Percentiles rank a stretch among this genome's conserved stretches.
Evolutionary conservation across 2,797 vertebrate genomes (phyloP).

Genomic region (Aldrovandia affinis): DNA sequence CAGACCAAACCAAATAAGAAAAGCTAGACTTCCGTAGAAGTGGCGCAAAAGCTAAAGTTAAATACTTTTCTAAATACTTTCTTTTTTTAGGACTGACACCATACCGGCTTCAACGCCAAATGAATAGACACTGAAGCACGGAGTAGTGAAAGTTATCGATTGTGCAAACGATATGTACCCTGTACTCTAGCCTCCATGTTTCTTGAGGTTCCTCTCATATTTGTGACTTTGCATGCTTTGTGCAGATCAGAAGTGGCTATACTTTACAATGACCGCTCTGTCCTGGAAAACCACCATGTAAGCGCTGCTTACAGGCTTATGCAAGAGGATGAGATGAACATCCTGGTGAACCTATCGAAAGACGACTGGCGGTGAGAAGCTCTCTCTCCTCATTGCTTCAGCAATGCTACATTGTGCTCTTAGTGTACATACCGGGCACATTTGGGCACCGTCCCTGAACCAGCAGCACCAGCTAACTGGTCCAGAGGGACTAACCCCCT

Average conservation of each 20-base stretch:
- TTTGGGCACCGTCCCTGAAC: no score
- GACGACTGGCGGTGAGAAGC: constrained; percentile 93
- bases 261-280: constrained; percentile 95
- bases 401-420: neutral
- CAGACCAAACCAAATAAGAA: no score
- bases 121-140: no score
- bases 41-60: no score
- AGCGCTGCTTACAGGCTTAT: constrained; percentile 95
- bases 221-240: neutral
- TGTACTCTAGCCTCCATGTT: neutral
- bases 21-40: no score
- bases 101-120: no score
- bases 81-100: no score
- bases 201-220: neutral
- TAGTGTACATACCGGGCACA: neutral
- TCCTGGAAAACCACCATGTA: constrained; percentile 96
- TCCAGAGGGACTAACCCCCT: neutral
- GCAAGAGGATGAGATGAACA: constrained; percentile 99
- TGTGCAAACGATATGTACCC: neutral
- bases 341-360: constrained; percentile 90
- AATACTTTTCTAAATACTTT: no score
- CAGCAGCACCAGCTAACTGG: neutral
- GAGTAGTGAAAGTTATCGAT: no score
- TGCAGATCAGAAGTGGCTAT: constrained; percentile 93
- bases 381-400: neutral